Percentiles rank a stretch among this genome's conserved stretches.
Conservation (phyloP, 2,113 vertebrate species). For the Drymodes brunneopygia region DNA sequence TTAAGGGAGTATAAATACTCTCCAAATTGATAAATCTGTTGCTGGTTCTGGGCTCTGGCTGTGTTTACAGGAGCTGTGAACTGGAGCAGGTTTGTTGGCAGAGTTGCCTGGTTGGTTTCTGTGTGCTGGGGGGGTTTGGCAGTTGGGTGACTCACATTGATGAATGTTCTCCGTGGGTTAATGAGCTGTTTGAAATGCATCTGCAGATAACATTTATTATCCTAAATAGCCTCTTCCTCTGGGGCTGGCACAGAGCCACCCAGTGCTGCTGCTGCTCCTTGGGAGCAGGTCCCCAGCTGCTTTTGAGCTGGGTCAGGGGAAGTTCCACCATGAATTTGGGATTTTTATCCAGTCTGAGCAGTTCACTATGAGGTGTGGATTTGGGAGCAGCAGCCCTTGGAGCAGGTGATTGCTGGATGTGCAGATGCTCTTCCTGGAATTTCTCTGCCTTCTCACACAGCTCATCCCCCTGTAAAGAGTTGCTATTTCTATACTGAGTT, state of each 20-base stretch:
- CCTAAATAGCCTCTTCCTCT: not conserved
- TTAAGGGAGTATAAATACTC: not conserved
- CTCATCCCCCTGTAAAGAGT: not conserved
- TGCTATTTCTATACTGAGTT: not conserved
- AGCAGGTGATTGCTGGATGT: not conserved
- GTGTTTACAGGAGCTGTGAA: not conserved
- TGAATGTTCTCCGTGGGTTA: not conserved
- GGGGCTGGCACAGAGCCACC: not conserved
- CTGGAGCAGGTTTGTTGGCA: not conserved
- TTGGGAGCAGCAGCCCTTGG: not conserved
- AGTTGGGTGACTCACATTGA: not conserved
- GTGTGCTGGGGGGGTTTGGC: not conserved
- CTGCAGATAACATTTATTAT: not conserved
- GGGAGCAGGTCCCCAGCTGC: not conserved
- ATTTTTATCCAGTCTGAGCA: not conserved
- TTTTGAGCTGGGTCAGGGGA: not conserved
- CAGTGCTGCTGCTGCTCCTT: not conserved
- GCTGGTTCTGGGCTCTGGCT: not conserved
- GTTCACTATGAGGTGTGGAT: rapidly evolving
- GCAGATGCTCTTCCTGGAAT: not conserved
- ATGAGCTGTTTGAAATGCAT: not conserved
- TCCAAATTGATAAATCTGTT: not conserved
- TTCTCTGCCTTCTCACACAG: not conserved
- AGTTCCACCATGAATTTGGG: not conserved
- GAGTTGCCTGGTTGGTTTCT: not conserved